phyloP scores from a whole-genome alignment of 2,113 vertebrate genomes.

The Grammomys surdaster region DNA sequence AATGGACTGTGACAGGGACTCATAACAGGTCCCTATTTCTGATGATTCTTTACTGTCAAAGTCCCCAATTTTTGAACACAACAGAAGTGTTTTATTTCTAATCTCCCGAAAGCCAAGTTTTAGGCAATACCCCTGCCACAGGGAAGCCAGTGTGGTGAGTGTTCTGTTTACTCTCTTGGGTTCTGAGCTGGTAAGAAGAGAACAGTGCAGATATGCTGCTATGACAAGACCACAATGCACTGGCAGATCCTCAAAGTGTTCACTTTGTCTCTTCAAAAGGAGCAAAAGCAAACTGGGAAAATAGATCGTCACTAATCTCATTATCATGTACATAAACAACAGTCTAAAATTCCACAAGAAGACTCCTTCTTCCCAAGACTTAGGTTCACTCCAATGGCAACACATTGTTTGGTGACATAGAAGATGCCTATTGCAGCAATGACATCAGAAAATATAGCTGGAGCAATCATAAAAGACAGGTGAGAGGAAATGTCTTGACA shows the following conservation, averaged over 20 bases:
- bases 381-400: not conserved
- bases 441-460: not conserved
- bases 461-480: not conserved
- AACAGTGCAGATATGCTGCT: not conserved
- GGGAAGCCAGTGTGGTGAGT: not conserved
- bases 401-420: not conserved
- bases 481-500: not conserved
- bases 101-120: not conserved
- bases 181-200: not conserved
- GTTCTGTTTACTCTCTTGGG: not conserved
- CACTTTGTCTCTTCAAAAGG: not conserved
- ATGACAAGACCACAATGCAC: not conserved
- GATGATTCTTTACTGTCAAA: not conserved
- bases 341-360: not conserved
- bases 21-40: not conserved
- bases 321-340: not conserved
- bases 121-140: not conserved
- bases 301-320: not conserved
- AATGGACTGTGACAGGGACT: not conserved
- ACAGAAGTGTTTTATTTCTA: not conserved
- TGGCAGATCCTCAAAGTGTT: not conserved
- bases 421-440: not conserved
- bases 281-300: conserved; percentile 38
- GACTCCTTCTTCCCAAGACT: not conserved
- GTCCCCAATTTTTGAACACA: not conserved